These are phyloP conservation scores for Lacanobia oleracea DNA, from an alignment of 2,888 invertebrate genomes.

Conservation along the genomic window DNA sequence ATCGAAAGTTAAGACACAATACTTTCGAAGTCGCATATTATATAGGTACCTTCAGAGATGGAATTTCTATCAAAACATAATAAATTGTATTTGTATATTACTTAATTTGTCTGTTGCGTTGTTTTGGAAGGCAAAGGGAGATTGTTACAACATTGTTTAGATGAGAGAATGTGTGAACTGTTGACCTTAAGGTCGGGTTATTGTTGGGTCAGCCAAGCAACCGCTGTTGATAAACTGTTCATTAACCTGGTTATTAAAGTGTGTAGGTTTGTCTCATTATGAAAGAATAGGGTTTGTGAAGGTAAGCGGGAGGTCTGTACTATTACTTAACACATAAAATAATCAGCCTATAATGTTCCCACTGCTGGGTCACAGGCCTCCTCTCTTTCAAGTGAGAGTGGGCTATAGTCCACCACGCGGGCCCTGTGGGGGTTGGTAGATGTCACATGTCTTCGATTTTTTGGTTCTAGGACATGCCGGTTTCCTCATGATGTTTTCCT, in stretches of 20 bases:
- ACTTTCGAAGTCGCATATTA: constrained; percentile 17
- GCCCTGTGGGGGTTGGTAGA: no score
- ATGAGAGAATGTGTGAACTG: constrained; percentile 43
- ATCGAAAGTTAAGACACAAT: constrained; percentile 46
- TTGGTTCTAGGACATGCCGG: no score
- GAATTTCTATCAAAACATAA: constrained; percentile 16
- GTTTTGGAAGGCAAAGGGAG: constrained; percentile 36
- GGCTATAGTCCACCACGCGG: no score
- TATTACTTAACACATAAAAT: no score
- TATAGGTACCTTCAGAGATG: constrained; percentile 3
- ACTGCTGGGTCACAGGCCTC: no score
- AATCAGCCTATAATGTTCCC: no score
- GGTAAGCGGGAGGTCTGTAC: not conserved
- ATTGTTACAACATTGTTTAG: constrained; percentile 58
- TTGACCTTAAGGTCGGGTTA: constrained; percentile 51
- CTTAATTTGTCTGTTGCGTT: constrained; percentile 27
- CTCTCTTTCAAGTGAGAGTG: no score
- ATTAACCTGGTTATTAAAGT: constrained; percentile 33
- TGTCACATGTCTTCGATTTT: no score
- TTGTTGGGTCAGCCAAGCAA: constrained; percentile 33
- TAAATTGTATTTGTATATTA: constrained; percentile 44
- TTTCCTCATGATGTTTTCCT: no score
- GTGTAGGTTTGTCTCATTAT: not conserved
- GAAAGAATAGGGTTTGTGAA: not conserved
- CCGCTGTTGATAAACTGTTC: constrained; percentile 16